Conservation (phyloP, 2,888 invertebrate species). For the Mechanitis mazaeus region DNA sequence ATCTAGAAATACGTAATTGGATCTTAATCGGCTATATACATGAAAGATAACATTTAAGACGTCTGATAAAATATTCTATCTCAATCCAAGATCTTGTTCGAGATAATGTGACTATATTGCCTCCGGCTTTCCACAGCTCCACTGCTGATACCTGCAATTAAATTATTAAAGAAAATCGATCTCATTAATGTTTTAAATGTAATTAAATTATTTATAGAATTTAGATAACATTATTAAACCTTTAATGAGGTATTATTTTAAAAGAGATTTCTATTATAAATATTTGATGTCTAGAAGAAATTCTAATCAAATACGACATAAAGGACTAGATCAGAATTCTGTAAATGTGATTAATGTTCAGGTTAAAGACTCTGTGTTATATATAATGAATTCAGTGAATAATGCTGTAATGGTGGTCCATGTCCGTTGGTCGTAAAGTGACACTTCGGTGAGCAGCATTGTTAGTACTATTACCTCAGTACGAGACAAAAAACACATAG, state of each 20-base stretch:
- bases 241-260: constrained; percentile 85
- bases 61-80: constrained; percentile 39
- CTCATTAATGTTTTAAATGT: no score
- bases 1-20: constrained; percentile 21
- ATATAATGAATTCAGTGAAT: no score
- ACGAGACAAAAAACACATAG: no score
- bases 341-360: neutral
- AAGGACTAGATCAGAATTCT: neutral
- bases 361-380: no score
- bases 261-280: constrained; percentile 80
- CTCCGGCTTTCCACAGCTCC: constrained; percentile 81
- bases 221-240: constrained; percentile 71
- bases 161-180: neutral
- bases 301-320: neutral
- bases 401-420: no score
- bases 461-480: no score
- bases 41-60: constrained; percentile 7
- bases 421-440: no score
- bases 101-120: constrained; percentile 86
- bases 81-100: constrained; percentile 80
- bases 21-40: constrained; percentile 11
- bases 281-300: neutral
- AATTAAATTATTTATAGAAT: neutral
- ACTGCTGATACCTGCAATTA: constrained; percentile 78
- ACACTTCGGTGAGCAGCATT: no score